Evolutionary conservation across 2,888 invertebrate genomes (phyloP).

Genomic region (Oscheius sp.): DNA sequence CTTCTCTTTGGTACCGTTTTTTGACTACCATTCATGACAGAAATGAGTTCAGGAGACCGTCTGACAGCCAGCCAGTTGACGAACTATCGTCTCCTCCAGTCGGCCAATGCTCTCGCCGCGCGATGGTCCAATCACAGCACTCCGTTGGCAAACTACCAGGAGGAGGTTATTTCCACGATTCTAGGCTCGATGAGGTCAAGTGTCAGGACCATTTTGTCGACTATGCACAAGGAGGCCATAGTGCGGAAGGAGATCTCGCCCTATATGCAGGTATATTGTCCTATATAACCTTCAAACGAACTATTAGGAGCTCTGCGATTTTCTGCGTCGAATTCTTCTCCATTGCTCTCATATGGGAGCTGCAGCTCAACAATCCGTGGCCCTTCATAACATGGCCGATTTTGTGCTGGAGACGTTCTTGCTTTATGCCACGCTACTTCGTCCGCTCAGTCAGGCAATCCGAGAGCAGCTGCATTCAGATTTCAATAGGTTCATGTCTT

Average conservation of each 20-base stretch:
- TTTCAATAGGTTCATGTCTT: slow-evolving; percentile 42
- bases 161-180: slow-evolving; percentile 42
- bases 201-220: slow-evolving; percentile 48
- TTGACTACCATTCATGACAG: too few relatives aligned
- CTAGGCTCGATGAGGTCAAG: slow-evolving; percentile 34
- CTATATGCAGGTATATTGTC: slow-evolving; percentile 48
- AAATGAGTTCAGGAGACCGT: slow-evolving; percentile 41
- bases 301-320: slow-evolving; percentile 52
- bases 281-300: not conserved
- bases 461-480: slow-evolving; percentile 42
- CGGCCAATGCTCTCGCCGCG: slow-evolving; percentile 46
- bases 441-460: slow-evolving; percentile 79
- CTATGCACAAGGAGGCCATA: slow-evolving; percentile 56
- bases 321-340: slow-evolving; percentile 50
- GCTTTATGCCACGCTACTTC: slow-evolving; percentile 84
- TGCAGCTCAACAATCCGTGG: slow-evolving; percentile 47
- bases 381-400: slow-evolving; percentile 81
- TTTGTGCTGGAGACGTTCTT: slow-evolving; percentile 89
- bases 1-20: slow-evolving; percentile 42
- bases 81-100: slow-evolving; percentile 58
- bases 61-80: slow-evolving; percentile 50
- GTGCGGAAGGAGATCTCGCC: slow-evolving; percentile 49
- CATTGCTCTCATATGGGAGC: slow-evolving; percentile 56
- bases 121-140: slow-evolving; percentile 51
- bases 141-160: slow-evolving; percentile 44